Evolutionary conservation across 2,797 vertebrate species (phyloP).

Genomic region (Sciurus vulgaris): DNA sequence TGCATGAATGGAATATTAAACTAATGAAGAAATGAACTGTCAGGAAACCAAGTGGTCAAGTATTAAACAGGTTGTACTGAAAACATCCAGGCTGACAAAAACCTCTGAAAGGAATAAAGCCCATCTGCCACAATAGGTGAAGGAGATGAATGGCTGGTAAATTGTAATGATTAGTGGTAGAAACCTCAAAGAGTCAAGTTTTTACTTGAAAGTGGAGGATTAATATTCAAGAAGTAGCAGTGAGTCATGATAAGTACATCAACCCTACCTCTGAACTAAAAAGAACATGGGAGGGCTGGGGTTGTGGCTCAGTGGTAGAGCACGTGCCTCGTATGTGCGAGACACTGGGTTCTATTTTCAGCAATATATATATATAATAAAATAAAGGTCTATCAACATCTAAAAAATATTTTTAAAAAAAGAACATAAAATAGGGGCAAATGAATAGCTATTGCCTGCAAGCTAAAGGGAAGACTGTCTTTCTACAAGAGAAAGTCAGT

Average conservation of each 20-base stretch:
- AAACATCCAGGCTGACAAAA: conserved; percentile 5
- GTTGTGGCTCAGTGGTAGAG: no score
- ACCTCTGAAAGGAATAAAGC: conserved; percentile 23
- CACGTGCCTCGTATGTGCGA: no score
- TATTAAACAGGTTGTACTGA: neutral
- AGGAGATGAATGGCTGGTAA: neutral
- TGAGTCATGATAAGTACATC: conserved; percentile 41
- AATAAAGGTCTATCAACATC: no score
- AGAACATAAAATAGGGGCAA: neutral
- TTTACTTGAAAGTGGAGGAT: conserved; percentile 57
- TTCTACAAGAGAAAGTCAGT: conserved; percentile 34
- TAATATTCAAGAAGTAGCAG: conserved; percentile 59
- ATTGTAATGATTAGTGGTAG: conserved; percentile 53
- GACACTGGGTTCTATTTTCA: no score
- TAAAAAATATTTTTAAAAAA: neutral
- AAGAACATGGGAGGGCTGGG: neutral
- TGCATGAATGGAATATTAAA: neutral
- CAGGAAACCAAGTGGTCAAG: conserved; percentile 35
- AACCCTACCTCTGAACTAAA: conserved; percentile 54
- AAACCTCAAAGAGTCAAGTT: conserved; percentile 48
- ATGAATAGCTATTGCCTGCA: conserved; percentile 18
- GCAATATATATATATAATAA: no score
- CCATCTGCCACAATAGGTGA: conserved; percentile 4
- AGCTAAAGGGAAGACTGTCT: neutral
- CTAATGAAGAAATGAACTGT: conserved; percentile 48